phyloP scores from a whole-genome alignment of 2,888 invertebrate genomes.

The Neocrepidodera transversa region DNA sequence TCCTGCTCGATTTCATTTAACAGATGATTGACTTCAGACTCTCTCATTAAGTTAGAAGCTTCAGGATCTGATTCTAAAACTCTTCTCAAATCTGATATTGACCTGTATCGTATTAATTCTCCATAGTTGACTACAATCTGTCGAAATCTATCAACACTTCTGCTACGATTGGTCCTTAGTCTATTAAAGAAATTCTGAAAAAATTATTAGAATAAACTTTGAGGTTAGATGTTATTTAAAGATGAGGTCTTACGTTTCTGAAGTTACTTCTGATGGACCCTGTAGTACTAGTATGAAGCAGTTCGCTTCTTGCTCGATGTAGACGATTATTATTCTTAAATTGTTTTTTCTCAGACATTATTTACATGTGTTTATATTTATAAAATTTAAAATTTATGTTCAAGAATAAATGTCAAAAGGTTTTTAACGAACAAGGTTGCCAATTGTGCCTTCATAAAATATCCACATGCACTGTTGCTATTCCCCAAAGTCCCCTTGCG shows the following conservation, averaged over 20 bases:
- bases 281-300: slow-evolving; percentile 23
- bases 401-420: background rate
- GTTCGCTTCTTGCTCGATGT: slow-evolving; percentile 34
- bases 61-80: slow-evolving; percentile 39
- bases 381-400: slow-evolving; percentile 1
- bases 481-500: too few species aligned
- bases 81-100: slow-evolving; percentile 37
- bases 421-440: too few species aligned
- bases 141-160: slow-evolving; percentile 44
- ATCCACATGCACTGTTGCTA: too few species aligned
- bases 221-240: slow-evolving; percentile 27
- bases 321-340: slow-evolving; percentile 14
- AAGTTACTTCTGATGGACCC: slow-evolving; percentile 32
- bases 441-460: too few species aligned
- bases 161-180: slow-evolving; percentile 39
- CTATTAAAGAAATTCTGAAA: slow-evolving; percentile 41
- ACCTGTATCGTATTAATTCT: slow-evolving; percentile 33
- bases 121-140: slow-evolving; percentile 41
- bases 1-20: slow-evolving; percentile 47
- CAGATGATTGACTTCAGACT: slow-evolving; percentile 45
- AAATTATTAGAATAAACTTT: slow-evolving; percentile 22
- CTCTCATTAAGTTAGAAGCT: slow-evolving; percentile 40
- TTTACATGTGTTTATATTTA: background rate
- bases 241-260: slow-evolving; percentile 30
- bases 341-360: slow-evolving; percentile 26